Evolutionary conservation across 1,140 invertebrate species (phyloP), one percentile per base, ranked within the genome.

Genomic region (Zaprionus davidi): DNA sequence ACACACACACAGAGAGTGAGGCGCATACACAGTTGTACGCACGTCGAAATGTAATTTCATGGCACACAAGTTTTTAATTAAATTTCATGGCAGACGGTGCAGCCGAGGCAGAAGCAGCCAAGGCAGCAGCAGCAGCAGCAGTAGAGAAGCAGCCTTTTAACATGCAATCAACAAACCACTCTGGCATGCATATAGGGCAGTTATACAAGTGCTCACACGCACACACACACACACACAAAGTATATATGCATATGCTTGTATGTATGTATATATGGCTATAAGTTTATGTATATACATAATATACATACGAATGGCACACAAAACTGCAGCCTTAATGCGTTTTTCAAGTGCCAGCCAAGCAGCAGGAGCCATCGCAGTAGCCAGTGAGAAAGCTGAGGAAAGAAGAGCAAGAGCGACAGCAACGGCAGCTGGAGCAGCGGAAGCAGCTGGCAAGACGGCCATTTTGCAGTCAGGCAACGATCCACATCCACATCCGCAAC

Each of bases 41-140:
- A 90, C 71, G 81, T 82, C 83, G 86, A 90, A 90, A 90, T 90
- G 86, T 90, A 90, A 90, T 90, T 90, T 90, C 86, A 90, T 90
- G 86, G 82, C 82, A 90, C 86, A 90, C 86, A 90, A 90, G 86
- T 90, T 90, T 90, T 90, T 90, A 90, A 90, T 90, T 90, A 90
- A 90, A 90, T 90, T 86, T 90, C 82, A 90, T 87, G 84, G 84
- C 78, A 87, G 78, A 87, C 76, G 76, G 59, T 75, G 72, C 71
- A 75, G 72, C 63, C 66, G 71, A 82, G 63, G 41, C 82, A 55
- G 51, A 74, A 75, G 46, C 81, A 63, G 59, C 64, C 41, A 49
- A 41, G 69, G 63, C 38, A 44, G 11, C 57, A 68, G 46, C 12
- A 41, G 67, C 62, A 69, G 55, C 6, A 41, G 41, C 82, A 80